phyloP scores from a whole-genome alignment of 2,888 invertebrate species.

The Lutraria lutraria region DNA sequence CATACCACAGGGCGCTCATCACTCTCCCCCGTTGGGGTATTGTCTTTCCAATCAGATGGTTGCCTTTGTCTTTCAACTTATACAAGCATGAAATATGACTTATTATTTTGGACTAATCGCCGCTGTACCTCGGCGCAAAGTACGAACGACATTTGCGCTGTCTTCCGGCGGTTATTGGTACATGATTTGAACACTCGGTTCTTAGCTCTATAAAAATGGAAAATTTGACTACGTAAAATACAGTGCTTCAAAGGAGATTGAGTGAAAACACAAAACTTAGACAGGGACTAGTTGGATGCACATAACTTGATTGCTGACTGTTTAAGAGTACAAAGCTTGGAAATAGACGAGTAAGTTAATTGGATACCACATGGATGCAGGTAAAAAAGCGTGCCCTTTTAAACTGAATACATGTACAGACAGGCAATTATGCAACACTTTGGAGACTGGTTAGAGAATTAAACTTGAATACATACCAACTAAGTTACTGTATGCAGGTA shows the following conservation, averaged over 20 bases:
- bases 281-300: not conserved
- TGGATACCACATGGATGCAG: too few relatives aligned
- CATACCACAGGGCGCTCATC: slow-evolving; percentile 15
- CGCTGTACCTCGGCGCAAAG: slow-evolving; percentile 54
- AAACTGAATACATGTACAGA: too few relatives aligned
- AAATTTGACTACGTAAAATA: not conserved
- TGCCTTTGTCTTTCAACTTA: too few relatives aligned
- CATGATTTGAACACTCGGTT: slow-evolving; percentile 5
- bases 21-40: too few relatives aligned
- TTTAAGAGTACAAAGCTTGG: too few relatives aligned
- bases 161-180: slow-evolving; percentile 60
- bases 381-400: too few relatives aligned
- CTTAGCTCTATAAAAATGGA: not conserved
- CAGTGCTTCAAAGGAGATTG: not conserved
- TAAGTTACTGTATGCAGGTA: not conserved
- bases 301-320: not conserved
- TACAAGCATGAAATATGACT: not conserved
- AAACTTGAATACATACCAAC: not conserved
- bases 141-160: slow-evolving; percentile 50
- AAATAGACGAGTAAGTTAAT: too few relatives aligned
- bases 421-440: not conserved
- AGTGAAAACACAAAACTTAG: not conserved
- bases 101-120: slow-evolving; percentile 44
- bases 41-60: too few relatives aligned
- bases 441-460: not conserved